phyloP scores from a whole-genome alignment of 2,113 vertebrate genomes.

The Chloroceryle aenea region DNA sequence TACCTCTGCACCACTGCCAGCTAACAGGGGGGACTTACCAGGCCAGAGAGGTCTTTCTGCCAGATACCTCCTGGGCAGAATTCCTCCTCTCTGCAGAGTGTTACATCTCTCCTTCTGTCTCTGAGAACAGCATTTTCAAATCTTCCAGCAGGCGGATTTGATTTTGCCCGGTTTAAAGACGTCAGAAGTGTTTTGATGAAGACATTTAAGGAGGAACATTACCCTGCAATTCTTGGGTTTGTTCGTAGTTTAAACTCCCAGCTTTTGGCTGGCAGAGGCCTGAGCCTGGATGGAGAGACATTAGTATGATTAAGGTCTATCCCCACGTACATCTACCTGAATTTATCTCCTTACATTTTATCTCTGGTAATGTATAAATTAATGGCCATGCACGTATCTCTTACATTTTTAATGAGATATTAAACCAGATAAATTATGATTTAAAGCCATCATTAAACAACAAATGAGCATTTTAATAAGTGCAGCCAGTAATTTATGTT shows the following conservation, averaged over 20 bases:
- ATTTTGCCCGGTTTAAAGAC: not conserved
- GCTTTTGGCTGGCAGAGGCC: not conserved
- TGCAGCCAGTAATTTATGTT: not conserved
- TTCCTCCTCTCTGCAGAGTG: not conserved
- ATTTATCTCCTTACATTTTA: not conserved
- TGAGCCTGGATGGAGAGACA: not conserved
- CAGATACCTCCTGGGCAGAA: not conserved
- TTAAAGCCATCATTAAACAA: slow-evolving; percentile 23
- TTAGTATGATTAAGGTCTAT: not conserved
- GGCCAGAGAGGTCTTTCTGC: not conserved
- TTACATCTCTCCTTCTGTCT: not conserved
- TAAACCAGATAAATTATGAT: not conserved
- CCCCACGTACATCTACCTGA: not conserved
- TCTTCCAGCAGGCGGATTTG: not conserved
- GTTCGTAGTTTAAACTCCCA: not conserved
- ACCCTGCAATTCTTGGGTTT: not conserved
- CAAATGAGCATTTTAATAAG: slow-evolving; percentile 21
- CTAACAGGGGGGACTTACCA: not conserved
- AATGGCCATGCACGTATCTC: not conserved
- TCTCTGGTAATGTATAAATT: not conserved
- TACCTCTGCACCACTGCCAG: not conserved
- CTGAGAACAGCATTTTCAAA: not conserved
- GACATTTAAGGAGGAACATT: not conserved
- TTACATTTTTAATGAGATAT: slow-evolving; percentile 6
- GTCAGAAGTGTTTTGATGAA: not conserved